Evolutionary conservation across 2,113 vertebrate species (phyloP).

Genomic region (Sturnus vulgaris): DNA sequence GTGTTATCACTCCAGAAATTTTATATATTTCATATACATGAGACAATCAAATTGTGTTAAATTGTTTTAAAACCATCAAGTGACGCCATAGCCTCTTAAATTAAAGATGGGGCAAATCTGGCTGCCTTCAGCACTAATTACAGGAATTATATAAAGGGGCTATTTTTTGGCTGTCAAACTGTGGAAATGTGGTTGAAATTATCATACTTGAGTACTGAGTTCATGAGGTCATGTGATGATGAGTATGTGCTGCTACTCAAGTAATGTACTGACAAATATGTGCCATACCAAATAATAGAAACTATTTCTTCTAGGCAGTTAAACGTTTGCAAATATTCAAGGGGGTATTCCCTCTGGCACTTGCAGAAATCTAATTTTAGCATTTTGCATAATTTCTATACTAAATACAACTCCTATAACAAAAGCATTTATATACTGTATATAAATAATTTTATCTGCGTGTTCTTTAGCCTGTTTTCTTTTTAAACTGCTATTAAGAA

Average conservation of each 20-base stretch:
- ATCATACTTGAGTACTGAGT: neutral
- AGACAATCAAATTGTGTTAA: neutral
- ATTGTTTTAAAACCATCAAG: neutral
- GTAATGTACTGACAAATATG: neutral
- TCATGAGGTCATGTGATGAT: neutral
- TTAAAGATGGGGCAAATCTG: neutral
- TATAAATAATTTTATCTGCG: neutral
- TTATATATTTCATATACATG: neutral
- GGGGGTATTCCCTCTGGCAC: neutral
- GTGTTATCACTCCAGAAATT: neutral
- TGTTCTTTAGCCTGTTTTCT: neutral
- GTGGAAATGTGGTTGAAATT: neutral
- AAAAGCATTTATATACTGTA: neutral
- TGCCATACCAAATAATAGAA: neutral
- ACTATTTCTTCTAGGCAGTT: neutral
- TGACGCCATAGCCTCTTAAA: neutral
- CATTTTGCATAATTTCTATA: neutral
- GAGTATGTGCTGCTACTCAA: neutral
- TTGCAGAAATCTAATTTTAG: neutral
- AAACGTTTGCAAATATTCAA: neutral
- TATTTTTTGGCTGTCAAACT: neutral
- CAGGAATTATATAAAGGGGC: neutral
- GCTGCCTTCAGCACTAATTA: neutral
- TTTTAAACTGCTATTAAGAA: neutral
- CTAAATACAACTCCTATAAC: neutral